phyloP scores from a whole-genome alignment of 2,888 invertebrate species.

The Tenthredo notha region DNA sequence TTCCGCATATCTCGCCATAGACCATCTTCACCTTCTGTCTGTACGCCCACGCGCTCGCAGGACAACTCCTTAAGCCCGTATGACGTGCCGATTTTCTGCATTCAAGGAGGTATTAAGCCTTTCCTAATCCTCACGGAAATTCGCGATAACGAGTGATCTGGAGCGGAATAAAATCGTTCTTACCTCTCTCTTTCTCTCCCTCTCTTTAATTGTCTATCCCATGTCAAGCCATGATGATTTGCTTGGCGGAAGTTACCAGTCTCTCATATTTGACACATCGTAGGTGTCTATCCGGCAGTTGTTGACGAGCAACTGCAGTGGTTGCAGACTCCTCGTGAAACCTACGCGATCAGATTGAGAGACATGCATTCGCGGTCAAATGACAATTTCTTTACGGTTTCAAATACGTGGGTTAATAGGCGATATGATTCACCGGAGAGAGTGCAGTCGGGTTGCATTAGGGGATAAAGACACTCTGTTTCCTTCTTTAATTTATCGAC shows the following conservation, averaged over 20 bases:
- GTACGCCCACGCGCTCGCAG: conserved; percentile 65
- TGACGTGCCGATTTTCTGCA: conserved; percentile 5
- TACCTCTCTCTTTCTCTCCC: neutral
- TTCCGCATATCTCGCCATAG: conserved; percentile 54
- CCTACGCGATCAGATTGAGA: conserved; percentile 41
- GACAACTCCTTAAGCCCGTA: conserved; percentile 54
- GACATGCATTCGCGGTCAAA: conserved; percentile 9
- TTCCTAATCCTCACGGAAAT: neutral
- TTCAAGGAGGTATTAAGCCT: neutral
- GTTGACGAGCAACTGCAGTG: conserved; percentile 13
- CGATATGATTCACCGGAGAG: conserved; percentile 49
- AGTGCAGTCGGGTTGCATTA: neutral
- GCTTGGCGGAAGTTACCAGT: neutral
- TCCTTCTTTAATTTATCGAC: neutral
- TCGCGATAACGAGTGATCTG: neutral
- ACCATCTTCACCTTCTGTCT: conserved; percentile 65
- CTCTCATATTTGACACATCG: neutral
- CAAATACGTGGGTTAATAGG: conserved; percentile 45
- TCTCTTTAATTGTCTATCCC: neutral
- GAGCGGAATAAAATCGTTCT: neutral
- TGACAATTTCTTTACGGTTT: conserved; percentile 21
- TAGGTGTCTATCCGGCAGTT: conserved; percentile 20
- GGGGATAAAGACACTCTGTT: neutral
- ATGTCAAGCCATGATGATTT: neutral
- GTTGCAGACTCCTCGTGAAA: neutral